Conservation (phyloP, 2,888 invertebrate genomes). For the Augiades crinisus region DNA sequence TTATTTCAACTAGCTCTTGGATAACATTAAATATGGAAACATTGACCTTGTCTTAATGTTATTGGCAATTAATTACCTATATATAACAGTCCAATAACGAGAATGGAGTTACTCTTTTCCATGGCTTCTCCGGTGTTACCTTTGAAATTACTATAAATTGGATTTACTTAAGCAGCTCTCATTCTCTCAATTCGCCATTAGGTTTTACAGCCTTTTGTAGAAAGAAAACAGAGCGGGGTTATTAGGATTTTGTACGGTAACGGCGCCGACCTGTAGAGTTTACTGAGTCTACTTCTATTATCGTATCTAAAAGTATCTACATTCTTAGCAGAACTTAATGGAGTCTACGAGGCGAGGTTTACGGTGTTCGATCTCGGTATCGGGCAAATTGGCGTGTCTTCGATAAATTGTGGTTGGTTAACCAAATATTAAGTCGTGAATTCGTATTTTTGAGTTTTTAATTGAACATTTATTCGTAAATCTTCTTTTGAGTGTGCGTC, state of each 20-base stretch:
- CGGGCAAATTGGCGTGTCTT: conserved; percentile 22
- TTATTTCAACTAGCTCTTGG: conserved; percentile 1
- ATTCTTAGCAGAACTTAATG: conserved; percentile 13
- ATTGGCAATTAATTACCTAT: not conserved
- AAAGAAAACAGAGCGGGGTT: conserved; percentile 36
- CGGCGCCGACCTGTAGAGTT: conserved; percentile 24
- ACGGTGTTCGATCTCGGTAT: conserved; percentile 10
- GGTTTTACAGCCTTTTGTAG: conserved; percentile 56
- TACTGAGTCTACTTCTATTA: conserved; percentile 17
- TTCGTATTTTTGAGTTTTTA: too few relatives aligned
- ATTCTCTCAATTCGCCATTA: conserved; percentile 57
- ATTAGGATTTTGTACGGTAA: conserved; percentile 18
- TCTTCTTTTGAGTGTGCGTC: too few relatives aligned
- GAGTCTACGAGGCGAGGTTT: conserved; percentile 5
- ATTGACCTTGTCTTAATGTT: conserved; percentile 7
- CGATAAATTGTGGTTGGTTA: conserved; percentile 18
- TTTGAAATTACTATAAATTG: conserved; percentile 13
- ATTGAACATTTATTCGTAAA: too few relatives aligned
- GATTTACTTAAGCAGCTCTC: conserved; percentile 35
- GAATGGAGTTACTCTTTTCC: not conserved
- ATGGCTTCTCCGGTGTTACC: not conserved
- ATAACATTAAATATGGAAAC: conserved; percentile 2
- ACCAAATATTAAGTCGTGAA: conserved; percentile 17
- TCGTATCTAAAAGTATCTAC: conserved; percentile 19
- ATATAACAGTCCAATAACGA: not conserved